Evolutionary conservation across 2,113 vertebrate genomes (phyloP), one percentile per base, ranked within the genome.

Genomic region (Halcyon malimbica): DNA sequence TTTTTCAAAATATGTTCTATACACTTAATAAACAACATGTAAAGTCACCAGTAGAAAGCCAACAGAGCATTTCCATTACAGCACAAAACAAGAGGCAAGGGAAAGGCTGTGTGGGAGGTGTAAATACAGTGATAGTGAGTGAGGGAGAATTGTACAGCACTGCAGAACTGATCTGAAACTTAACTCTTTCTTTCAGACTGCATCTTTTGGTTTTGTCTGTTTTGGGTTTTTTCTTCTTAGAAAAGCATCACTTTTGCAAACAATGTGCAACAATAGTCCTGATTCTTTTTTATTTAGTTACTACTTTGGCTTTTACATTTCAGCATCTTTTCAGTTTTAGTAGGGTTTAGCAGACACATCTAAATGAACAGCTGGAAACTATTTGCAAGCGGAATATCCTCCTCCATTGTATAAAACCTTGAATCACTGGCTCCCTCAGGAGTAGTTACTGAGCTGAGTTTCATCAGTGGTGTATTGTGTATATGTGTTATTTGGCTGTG

Each of bases 51-150:
- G 62, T 4, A 82, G 77, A 87, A 89, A 94, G 79, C 92, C 85
- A 69, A 79, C 37, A 67, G 76, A 63, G 70, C n/a, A 42, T 86
- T 96, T 88, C 83, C 82, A 93, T 63, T 78, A n/a, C 46, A 94
- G 65, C n/a, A 93, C n/a, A 90, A 94, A 96, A 64, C 13, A 81
- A 90, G 67, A 85, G 37, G 28, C n/a, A 81, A 90, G 29, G 76
- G 73, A 84, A 91, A 70, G 63, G 70, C 48, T 89, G 59, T 53
- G 94, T 92, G 83, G 91, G 96, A 94, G 62, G 92, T 95, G 83
- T 94, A 92, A 94, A 91, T 57, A 76, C 9, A 56, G 35, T 78
- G 80, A 89, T 56, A 88, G 41, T 53, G 44, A 95, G 51, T n/a
- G 44, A 42, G 19, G 57, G n/a, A 89, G 65, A 87, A 76, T 79